Conservation (phyloP, 2,113 vertebrate species). For the Monopterus albus region DNA sequence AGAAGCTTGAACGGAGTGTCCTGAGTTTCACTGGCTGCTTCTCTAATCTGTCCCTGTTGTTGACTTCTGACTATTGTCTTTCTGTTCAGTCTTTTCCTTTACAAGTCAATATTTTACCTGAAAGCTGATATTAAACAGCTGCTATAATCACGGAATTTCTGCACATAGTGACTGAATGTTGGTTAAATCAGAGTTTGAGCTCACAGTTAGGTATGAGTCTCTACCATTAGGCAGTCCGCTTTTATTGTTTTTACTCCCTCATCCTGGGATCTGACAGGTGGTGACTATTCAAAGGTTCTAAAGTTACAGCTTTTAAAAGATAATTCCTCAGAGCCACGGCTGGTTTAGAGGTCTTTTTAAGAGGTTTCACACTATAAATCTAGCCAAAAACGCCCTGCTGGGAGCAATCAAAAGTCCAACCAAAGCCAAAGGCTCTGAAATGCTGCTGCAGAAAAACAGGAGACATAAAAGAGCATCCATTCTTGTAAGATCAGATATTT, state of each 20-base stretch:
- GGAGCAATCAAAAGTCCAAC: conserved; percentile 20
- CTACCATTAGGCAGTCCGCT: neutral
- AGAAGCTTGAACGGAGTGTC: conserved; percentile 6
- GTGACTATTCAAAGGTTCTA: conserved; percentile 6
- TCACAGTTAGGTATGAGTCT: neutral
- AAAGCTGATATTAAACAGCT: neutral
- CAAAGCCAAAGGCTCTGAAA: conserved; percentile 12
- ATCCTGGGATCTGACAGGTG: conserved; percentile 6
- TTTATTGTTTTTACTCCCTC: conserved; percentile 2
- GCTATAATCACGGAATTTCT: neutral
- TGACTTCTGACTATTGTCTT: neutral
- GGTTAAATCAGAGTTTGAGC: neutral
- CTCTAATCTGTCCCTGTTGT: neutral
- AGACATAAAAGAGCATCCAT: conserved; percentile 19
- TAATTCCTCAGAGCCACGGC: conserved; percentile 3
- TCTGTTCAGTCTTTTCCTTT: neutral
- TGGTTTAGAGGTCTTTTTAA: neutral
- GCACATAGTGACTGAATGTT: neutral
- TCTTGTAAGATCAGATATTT: conserved; percentile 6
- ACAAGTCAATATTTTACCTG: neutral
- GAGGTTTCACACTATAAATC: conserved; percentile 7
- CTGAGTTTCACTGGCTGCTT: conserved; percentile 18
- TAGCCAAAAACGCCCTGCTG: conserved; percentile 2
- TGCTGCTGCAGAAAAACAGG: conserved; percentile 10
- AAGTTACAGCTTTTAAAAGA: conserved; percentile 14